Base-by-base conservation (phyloP, 2,797 vertebrate species). In the Falco columbarius region DNA sequence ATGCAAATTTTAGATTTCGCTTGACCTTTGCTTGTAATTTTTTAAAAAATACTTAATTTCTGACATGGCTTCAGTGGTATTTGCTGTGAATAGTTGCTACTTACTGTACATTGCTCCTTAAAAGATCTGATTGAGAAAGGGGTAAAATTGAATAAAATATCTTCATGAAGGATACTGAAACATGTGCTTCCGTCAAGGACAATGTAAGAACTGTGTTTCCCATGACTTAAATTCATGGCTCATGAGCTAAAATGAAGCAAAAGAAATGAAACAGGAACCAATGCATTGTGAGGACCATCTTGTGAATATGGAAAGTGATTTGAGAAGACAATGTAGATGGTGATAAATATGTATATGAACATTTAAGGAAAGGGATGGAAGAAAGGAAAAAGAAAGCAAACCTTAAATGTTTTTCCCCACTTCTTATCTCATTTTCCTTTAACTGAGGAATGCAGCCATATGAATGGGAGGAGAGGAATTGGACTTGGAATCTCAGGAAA, bases 401-500 rank as follows among this genome's bases (percentile, higher is more conserved):
- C 2, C 6, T 61, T 66, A 81, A 42, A 38, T 65, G 30, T 94
- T 86, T 92, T 67, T 5, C 6, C 10, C 16, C 7, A 40, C 24
- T 87, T 63, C 22, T 89, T 83, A 90, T 59, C 87, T 95, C 29
- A 44, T 84, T 92, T 95, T 94, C 19, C 55, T 79, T 81, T 75
- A 81, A 84, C 66, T 90, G 55, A 86, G 52, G 73, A 95, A 86
- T 89, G 73, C 44, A 66, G 47, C 62, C 16, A 21, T 90, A 55
- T 89, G 80, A 96, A 97, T 93, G 26, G 74, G 62, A 95, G 91
- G 84, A 91, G 63, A 95, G 58, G 73, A 97, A 91, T 91, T 79
- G n/a, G 47, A 81, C 63, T 87, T 89, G 93, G 81, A 89, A 74
- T 74, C 63, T 96, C 95, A 96, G 93, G 95, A 96, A 97, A 97